These are phyloP conservation scores for Scolopax rusticola DNA, from an alignment of 2,797 vertebrate genomes.

Conservation along the genomic window DNA sequence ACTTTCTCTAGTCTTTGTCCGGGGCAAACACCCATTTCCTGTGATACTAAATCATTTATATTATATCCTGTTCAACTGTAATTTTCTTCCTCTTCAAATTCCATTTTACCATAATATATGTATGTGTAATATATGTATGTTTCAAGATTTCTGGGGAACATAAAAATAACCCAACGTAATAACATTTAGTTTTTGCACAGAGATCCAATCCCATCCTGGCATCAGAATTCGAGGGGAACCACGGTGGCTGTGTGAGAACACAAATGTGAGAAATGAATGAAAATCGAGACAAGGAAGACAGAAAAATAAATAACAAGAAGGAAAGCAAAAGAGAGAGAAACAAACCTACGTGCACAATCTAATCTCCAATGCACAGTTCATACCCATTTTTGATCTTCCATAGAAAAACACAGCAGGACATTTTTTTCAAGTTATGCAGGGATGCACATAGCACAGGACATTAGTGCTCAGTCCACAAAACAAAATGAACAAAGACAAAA, in stretches of 20 bases:
- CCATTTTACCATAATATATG: not conserved
- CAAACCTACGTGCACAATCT: conserved; percentile 10
- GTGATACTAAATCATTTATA: not conserved
- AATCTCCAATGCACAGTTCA: conserved; percentile 1
- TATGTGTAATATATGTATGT: not conserved
- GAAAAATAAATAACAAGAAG: conserved; percentile 43
- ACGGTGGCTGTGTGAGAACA: not conserved
- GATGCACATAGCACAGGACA: not conserved
- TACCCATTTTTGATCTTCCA: conserved; percentile 33
- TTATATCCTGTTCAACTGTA: not conserved
- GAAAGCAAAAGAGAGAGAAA: conserved; percentile 28
- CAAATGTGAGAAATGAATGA: not conserved
- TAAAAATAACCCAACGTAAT: conserved; percentile 29
- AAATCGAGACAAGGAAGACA: conserved; percentile 9
- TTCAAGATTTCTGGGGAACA: not conserved
- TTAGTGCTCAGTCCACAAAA: not conserved
- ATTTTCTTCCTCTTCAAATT: not conserved
- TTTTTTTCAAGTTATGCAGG: conserved; percentile 4
- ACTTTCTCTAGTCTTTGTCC: not conserved
- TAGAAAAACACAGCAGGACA: conserved; percentile 3
- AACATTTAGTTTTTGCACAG: not conserved
- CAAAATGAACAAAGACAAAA: not conserved
- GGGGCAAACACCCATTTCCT: not conserved
- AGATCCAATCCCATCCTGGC: conserved; percentile 18
- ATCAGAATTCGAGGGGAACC: not conserved